Percentiles rank a stretch among this genome's conserved stretches.
phyloP scores from a whole-genome alignment of 2,797 vertebrate genomes.

The Pipistrellus pygmaeus region DNA sequence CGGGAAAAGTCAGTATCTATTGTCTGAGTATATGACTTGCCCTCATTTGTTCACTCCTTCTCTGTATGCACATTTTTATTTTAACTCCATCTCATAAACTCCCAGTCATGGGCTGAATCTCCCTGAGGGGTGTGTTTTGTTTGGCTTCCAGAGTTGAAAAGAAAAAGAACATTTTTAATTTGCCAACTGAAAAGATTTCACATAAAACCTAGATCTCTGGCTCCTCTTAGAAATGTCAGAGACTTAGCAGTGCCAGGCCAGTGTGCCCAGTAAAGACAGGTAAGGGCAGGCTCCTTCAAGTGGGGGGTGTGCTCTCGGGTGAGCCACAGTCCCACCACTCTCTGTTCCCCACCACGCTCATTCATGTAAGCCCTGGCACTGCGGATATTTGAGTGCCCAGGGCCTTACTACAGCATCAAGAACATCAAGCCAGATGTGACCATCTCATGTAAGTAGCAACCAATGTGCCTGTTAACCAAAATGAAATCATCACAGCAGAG shows the following conservation, averaged over 20 bases:
- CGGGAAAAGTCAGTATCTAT: neutral
- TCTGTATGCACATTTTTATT: neutral
- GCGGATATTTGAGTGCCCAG: neutral
- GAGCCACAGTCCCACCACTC: neutral
- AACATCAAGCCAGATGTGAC: neutral
- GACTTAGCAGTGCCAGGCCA: neutral
- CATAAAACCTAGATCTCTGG: conserved; percentile 16
- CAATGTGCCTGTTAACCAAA: neutral
- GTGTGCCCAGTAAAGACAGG: neutral
- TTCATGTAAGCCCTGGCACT: neutral
- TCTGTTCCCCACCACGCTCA: neutral
- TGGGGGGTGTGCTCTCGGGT: neutral
- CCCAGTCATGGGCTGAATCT: neutral
- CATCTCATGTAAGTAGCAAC: neutral
- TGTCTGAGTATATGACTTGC: neutral
- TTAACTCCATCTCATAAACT: neutral
- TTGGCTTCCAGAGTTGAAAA: conserved; percentile 30
- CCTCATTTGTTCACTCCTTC: neutral
- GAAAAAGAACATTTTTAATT: neutral
- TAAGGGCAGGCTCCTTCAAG: neutral
- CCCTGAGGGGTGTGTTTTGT: neutral
- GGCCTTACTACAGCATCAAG: neutral
- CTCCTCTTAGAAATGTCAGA: neutral
- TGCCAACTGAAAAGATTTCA: neutral
- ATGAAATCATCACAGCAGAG: neutral